phyloP scores from a whole-genome alignment of 2,113 vertebrate species.

The Hydropotes inermis region DNA sequence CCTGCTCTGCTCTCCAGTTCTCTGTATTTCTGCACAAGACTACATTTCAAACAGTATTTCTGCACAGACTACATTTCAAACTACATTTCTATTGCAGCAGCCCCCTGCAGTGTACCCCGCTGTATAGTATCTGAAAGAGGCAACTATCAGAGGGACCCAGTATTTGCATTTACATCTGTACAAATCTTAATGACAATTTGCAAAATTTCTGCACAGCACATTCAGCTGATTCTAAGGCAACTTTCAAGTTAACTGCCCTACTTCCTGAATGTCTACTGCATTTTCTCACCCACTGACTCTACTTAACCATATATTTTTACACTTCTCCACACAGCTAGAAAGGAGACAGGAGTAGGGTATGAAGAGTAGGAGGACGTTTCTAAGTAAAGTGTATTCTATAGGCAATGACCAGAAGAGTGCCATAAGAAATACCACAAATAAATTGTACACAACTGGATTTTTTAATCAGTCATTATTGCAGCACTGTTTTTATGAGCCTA shows the following conservation, averaged over 20 bases:
- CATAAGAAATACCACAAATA: neutral
- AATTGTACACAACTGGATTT: neutral
- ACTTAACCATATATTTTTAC: neutral
- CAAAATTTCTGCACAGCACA: slow-evolving; percentile 6
- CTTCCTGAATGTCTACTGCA: neutral
- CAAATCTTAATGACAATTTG: neutral
- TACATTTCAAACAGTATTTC: neutral
- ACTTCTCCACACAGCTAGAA: neutral
- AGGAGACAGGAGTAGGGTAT: neutral
- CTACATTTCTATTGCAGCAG: neutral
- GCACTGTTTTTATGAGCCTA: neutral
- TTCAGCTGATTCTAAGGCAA: neutral
- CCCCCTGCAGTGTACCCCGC: neutral
- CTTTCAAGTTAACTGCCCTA: neutral
- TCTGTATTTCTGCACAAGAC: neutral
- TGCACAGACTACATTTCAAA: neutral
- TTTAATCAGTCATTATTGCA: slow-evolving; percentile 34
- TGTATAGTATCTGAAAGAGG: neutral
- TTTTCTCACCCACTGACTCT: neutral
- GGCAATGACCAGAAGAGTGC: neutral
- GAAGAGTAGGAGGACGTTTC: neutral
- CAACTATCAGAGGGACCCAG: neutral
- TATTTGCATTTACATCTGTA: neutral
- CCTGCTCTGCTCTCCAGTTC: neutral
- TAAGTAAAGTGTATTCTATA: neutral